Base-by-base conservation (phyloP, 2,888 invertebrate species). In the Tachina lurida region DNA sequence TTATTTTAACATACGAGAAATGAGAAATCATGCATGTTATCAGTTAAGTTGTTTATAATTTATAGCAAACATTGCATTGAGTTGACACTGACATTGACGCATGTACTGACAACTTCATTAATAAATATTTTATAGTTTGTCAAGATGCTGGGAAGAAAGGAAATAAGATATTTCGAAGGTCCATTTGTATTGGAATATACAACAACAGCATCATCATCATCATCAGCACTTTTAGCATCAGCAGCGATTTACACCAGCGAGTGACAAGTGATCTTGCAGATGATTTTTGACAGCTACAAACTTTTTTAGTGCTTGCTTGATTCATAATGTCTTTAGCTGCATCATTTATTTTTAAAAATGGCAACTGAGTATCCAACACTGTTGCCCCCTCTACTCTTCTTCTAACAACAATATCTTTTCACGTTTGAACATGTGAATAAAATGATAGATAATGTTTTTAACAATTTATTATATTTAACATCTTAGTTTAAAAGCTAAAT, bases 221-320 rank as follows among this genome's bases (percentile, higher is more conserved):
- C 31, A 31, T 7, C 31, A 31, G 12, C 12, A 60, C 22, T 80
- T 63, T 45, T 22, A 71, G 41, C 54, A 62, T 15, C 67, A 74
- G 47, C 84, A 60, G 45, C 71, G 5, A 22, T 70, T 71, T 68
- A 65, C 68, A 70, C 74, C 68, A 82, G 31, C 81, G 62, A 68
- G 89, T 91, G 91, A 91, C 91, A 91, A 91, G 91, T 91, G 91
- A 89, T 89, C 87, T 89, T 89, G 88, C 87, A 88, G 88, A 90
- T 89, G 88, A 84, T 86, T 89, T 90, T 87, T 91, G 91, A 91
- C 91, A 91, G 89, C 88, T 87, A 89, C 89, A 84, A 88, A 86
- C 88, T 88, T 71, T 83, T 56, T 54, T 70, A 74, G 74, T 43
- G 74, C 84, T 75, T 52, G 54, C 31, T 67, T 67, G 56, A 43